A percentile compares a stretch with the other conserved stretches of the same genome.
These are phyloP conservation scores for Semotilus atromaculatus DNA, from an alignment of 2,797 vertebrate species.

Conservation along the genomic window DNA sequence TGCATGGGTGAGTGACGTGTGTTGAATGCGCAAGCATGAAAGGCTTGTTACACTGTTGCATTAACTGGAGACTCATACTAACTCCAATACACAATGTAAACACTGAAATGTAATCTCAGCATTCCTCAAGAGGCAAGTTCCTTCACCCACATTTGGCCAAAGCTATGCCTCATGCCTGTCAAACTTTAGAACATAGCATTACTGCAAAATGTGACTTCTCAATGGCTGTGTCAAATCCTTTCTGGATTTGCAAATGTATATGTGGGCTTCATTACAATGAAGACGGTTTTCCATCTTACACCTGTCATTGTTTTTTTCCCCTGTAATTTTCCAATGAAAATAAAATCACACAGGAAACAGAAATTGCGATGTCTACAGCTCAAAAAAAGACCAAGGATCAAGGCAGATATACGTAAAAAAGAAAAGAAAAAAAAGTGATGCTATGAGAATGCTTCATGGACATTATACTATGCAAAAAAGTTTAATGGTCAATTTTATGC, in stretches of 20 bases:
- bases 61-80: background rate
- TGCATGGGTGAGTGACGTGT: background rate
- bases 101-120: slow-evolving; percentile 3
- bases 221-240: background rate
- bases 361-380: background rate
- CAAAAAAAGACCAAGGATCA: background rate
- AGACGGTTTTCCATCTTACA: background rate
- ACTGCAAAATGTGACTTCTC: background rate
- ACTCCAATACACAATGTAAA: background rate
- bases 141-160: background rate
- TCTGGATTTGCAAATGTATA: background rate
- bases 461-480: background rate
- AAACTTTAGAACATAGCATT: background rate
- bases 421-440: background rate
- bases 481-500: background rate
- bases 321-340: background rate
- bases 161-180: background rate
- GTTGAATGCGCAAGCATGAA: background rate
- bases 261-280: background rate
- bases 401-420: background rate
- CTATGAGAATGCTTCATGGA: background rate
- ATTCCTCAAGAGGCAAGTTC: background rate
- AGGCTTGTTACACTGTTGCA: background rate
- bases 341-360: slow-evolving; percentile 11
- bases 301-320: background rate